Conservation (phyloP, 2,888 invertebrate species). For the Polyploca ridens region DNA sequence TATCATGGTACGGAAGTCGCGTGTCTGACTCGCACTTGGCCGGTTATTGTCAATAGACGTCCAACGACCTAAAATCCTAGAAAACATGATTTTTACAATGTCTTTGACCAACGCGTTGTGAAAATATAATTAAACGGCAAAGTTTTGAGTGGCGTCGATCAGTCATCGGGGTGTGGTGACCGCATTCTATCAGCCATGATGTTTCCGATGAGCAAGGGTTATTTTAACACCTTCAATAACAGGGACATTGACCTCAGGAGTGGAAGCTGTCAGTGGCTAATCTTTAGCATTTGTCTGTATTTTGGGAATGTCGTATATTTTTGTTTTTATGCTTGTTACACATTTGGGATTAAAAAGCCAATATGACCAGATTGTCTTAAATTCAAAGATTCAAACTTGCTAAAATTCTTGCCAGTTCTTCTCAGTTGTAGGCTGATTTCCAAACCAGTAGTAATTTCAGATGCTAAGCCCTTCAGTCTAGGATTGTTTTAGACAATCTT, state of each 20-base stretch:
- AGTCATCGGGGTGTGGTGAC: slow-evolving; percentile 36
- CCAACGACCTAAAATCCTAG: not conserved
- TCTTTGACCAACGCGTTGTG: slow-evolving; percentile 1
- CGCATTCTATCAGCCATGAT: slow-evolving; percentile 36
- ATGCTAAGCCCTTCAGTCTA: too few species aligned
- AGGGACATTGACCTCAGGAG: slow-evolving; percentile 50
- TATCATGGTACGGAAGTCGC: too few species aligned
- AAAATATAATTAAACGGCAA: slow-evolving; percentile 12
- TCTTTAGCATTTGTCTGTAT: not conserved
- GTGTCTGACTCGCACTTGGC: too few species aligned
- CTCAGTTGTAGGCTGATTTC: too few species aligned
- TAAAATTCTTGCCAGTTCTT: too few species aligned
- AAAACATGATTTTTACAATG: not conserved
- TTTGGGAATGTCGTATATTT: not conserved
- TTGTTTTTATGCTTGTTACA: too few species aligned
- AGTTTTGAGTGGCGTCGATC: slow-evolving; percentile 23
- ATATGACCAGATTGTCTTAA: too few species aligned
- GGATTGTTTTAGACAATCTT: too few species aligned
- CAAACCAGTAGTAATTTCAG: too few species aligned
- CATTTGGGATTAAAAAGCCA: too few species aligned
- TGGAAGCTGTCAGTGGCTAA: not conserved
- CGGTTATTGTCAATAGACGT: not conserved
- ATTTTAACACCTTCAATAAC: slow-evolving; percentile 36
- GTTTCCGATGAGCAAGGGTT: slow-evolving; percentile 36
- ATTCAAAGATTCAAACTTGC: too few species aligned